A percentile compares a stretch with the other conserved stretches of the same genome.
These are phyloP conservation scores for Drosophila orena DNA, from an alignment of 1,140 invertebrate genomes.

Conservation along the genomic window DNA sequence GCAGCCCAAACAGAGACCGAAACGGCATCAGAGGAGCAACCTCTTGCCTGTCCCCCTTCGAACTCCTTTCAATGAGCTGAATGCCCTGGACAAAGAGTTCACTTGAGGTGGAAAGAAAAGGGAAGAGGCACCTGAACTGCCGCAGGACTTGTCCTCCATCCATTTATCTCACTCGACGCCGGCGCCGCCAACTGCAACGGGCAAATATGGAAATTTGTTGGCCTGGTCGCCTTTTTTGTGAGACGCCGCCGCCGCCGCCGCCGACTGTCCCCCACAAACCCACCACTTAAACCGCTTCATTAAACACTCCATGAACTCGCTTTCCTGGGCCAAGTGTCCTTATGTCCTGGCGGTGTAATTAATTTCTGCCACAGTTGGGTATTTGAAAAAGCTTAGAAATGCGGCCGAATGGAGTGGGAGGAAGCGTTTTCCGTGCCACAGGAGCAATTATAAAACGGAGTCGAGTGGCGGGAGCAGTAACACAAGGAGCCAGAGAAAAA, in stretches of 20 bases:
- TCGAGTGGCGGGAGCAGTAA: constrained; percentile 34
- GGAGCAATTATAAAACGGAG: constrained; percentile 41
- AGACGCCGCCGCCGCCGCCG: not conserved
- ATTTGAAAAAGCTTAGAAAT: constrained; percentile 61
- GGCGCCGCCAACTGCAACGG: constrained; percentile 30
- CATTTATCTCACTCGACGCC: constrained; percentile 75
- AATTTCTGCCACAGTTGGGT: constrained; percentile 67
- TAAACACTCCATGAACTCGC: constrained; percentile 63
- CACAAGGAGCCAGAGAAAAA: constrained; percentile 15
- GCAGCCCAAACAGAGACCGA: constrained; percentile 32
- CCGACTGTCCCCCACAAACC: constrained; percentile 7
- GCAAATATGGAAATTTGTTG: constrained; percentile 69
- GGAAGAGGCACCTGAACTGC: constrained; percentile 12
- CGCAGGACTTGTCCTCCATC: constrained; percentile 45
- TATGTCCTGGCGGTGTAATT: constrained; percentile 67
- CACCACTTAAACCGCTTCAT: constrained; percentile 66
- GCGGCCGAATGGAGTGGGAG: constrained; percentile 1
- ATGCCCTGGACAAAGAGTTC: constrained; percentile 40
- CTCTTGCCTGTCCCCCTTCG: not conserved
- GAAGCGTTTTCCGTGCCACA: constrained; percentile 26
- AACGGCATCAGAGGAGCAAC: constrained; percentile 21
- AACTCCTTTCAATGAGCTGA: constrained; percentile 38
- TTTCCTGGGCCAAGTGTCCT: constrained; percentile 60
- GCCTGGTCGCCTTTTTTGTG: constrained; percentile 30
- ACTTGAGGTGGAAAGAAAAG: constrained; percentile 42